phyloP scores from a whole-genome alignment of 2,888 invertebrate species.

The Acrobasis consociella region DNA sequence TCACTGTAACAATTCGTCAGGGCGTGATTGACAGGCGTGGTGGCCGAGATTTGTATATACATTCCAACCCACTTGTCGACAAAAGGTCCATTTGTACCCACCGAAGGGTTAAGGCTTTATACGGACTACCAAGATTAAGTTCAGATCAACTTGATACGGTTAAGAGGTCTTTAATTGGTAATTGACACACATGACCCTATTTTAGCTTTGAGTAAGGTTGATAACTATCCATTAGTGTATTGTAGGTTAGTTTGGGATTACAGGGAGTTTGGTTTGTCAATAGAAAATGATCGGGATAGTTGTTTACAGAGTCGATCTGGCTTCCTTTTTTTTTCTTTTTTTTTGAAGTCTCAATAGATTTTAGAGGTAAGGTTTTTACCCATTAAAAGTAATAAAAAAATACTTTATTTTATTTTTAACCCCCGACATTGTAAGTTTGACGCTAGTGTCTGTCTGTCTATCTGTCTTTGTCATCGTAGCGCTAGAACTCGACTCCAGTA shows the following conservation, averaged over 20 bases:
- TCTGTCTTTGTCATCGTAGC: too few species aligned
- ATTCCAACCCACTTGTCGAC: slow-evolving; percentile 21
- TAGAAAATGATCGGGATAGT: background rate
- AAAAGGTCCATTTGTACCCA: slow-evolving; percentile 22
- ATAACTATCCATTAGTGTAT: slow-evolving; percentile 1
- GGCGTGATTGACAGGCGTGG: slow-evolving; percentile 31
- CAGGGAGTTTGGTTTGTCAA: background rate
- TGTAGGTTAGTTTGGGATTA: background rate
- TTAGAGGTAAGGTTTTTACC: too few species aligned
- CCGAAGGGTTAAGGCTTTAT: slow-evolving; percentile 18
- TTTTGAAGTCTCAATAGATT: too few species aligned
- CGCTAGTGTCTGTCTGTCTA: too few species aligned
- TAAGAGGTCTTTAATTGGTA: slow-evolving; percentile 14
- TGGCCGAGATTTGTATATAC: slow-evolving; percentile 28
- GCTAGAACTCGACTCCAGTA: too few species aligned
- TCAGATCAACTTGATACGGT: slow-evolving; percentile 11
- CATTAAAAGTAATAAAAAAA: too few species aligned
- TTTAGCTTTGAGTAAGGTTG: slow-evolving; percentile 12
- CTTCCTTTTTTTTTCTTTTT: too few species aligned
- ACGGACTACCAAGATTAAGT: slow-evolving; percentile 7
- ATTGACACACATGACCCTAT: slow-evolving; percentile 15
- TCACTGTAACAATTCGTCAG: slow-evolving; percentile 28
- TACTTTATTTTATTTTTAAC: too few species aligned
- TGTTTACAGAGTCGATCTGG: too few species aligned
- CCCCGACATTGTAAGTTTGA: too few species aligned